Base-by-base conservation (phyloP, 1,140 invertebrate species). In the Habropoda laboriosa region DNA sequence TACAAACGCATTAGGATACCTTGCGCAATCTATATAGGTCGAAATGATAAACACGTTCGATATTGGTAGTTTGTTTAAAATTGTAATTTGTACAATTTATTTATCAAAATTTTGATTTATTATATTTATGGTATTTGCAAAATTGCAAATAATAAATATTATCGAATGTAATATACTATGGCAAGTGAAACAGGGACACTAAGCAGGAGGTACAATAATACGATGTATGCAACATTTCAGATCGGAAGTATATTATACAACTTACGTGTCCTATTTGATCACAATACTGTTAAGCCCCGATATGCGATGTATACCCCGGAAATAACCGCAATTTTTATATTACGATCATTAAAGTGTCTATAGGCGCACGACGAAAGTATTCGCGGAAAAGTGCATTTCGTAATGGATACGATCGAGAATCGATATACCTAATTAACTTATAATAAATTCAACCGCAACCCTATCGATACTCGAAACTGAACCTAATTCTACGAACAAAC, bases 151-250 rank as follows among this genome's bases (percentile, higher is more conserved):
- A 51, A 55, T 32, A 32, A 13, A 67, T 42, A 16, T 75, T 24
- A 55, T 51, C 24, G 45, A 66, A 55, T 45, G 8, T 32, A 32
- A 13, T 27, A 67, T 40, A 45, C 0, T 7, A n/a, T 45, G 5
- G 67, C 42, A 35, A 45, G 61, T 51, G 47, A 74, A 32, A 79
- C 40, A 66, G 66, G 67, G 66, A 63, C 74, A 63, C 53, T 47
- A 30, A 27, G 30, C 42, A 49, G n/a, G 51, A 51, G 16, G 42
- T 16, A 47, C 13, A 35, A 35, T 2, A 38, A 6, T 27, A 47
- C 38, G 51, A 35, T 47, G 47, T 30, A 68, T 30, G 40, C 51
- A 70, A 58, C 51, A 68, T 77, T 70, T 70, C 53, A 42, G 30
- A 70, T 68, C 42, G 32, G 18, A 40, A 77, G 51, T 70, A 2